Conservation (phyloP, 2,113 vertebrate genomes). For the Tenrec ecaudatus region DNA sequence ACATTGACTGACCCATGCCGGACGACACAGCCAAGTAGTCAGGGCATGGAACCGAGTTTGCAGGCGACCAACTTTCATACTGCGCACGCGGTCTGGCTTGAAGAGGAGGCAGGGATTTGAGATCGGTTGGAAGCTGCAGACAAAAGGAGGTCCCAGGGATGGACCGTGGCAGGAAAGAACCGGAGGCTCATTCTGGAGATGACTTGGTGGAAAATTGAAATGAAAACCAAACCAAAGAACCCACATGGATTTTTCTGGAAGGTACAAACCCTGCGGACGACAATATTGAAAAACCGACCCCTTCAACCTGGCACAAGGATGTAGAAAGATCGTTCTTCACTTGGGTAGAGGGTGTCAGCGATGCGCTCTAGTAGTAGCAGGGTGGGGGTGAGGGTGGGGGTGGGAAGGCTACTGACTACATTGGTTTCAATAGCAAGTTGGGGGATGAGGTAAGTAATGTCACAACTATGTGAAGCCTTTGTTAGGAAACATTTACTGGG, state of each 20-base stretch:
- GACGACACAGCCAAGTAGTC: too few species aligned
- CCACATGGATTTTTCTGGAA: neutral
- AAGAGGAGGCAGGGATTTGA: neutral
- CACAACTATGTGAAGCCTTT: too few species aligned
- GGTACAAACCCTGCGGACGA: neutral
- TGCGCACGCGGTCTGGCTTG: too few species aligned
- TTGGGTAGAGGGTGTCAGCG: neutral
- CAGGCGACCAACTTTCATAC: neutral
- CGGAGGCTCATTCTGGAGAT: neutral
- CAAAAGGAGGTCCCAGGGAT: accelerated
- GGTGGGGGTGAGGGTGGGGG: too few species aligned
- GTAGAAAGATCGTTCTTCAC: neutral
- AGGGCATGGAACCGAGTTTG: neutral
- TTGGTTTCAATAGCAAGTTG: too few species aligned
- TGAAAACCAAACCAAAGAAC: neutral
- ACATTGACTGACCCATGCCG: neutral
- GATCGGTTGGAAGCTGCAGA: neutral
- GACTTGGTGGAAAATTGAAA: neutral
- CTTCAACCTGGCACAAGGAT: neutral
- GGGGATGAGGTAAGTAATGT: too few species aligned
- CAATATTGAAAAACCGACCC: neutral
- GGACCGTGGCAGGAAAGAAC: neutral
- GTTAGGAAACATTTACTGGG: too few species aligned
- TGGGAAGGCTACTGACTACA: too few species aligned
- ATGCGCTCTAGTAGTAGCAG: too few species aligned